Percentiles rank a stretch among this genome's conserved stretches.
Conservation (phyloP, 2,888 invertebrate species). For the Sinodicranocentrus sp. region DNA sequence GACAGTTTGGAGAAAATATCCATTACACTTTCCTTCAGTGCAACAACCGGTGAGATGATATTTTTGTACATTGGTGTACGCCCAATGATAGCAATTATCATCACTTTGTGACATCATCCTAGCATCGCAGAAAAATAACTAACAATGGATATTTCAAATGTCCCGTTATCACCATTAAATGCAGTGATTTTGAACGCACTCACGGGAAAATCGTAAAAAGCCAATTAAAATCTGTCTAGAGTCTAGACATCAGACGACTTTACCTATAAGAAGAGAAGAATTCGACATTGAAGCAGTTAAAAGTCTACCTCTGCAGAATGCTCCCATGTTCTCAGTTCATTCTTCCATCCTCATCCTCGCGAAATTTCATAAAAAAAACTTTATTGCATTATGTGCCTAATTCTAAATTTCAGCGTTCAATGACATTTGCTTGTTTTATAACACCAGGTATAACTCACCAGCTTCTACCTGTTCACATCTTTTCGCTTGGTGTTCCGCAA, state of each 20-base stretch:
- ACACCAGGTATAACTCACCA: no score
- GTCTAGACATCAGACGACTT: slow-evolving; percentile 57
- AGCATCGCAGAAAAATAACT: not conserved
- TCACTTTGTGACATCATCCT: no score
- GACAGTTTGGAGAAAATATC: not conserved
- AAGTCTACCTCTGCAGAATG: not conserved
- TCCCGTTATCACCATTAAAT: slow-evolving; percentile 28
- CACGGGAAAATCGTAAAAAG: slow-evolving; percentile 51
- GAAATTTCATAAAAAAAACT: not conserved
- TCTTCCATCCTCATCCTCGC: no score
- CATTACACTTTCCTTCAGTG: slow-evolving; percentile 1
- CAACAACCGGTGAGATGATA: slow-evolving; percentile 35
- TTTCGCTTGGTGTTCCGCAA: no score
- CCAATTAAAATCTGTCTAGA: slow-evolving; percentile 52
- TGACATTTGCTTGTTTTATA: not conserved
- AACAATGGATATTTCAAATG: slow-evolving; percentile 40
- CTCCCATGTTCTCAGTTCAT: not conserved
- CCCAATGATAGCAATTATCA: no score
- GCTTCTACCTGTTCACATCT: no score
- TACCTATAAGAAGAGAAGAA: not conserved
- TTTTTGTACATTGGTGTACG: no score
- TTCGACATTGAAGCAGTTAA: slow-evolving; percentile 19
- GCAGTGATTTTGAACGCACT: slow-evolving; percentile 24
- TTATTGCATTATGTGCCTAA: not conserved
- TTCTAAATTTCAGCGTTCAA: slow-evolving; percentile 5